Evolutionary conservation across 2,797 vertebrate genomes (phyloP).

Genomic region (Spheniscus humboldti): DNA sequence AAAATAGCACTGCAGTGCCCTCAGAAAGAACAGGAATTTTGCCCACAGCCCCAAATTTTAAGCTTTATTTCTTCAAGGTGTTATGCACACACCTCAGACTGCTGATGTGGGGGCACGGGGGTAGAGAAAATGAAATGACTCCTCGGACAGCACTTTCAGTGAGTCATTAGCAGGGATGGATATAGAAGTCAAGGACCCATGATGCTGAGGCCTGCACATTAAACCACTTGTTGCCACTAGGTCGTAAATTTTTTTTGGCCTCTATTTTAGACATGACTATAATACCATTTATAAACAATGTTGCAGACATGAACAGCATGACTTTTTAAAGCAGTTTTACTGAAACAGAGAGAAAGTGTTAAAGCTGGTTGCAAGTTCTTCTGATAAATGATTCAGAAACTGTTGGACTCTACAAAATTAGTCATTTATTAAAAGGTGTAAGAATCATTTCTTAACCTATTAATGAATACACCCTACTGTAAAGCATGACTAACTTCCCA

Average conservation of each 20-base stretch:
- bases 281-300: not conserved
- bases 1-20: not conserved
- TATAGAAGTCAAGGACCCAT: not conserved
- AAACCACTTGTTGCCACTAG: not conserved
- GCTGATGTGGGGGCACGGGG: too few relatives aligned
- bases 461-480: constrained; percentile 28
- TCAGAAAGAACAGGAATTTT: not conserved
- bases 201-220: not conserved
- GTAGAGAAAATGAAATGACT: not conserved
- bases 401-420: constrained; percentile 5
- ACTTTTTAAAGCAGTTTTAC: not conserved
- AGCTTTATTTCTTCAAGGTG: not conserved
- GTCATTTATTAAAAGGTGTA: constrained; percentile 36
- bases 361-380: not conserved
- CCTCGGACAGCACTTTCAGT: not conserved
- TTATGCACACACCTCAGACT: not conserved
- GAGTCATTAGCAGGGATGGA: not conserved
- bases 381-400: constrained; percentile 29
- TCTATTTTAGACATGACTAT: not conserved
- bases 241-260: not conserved
- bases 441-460: constrained; percentile 44
- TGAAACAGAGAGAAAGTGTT: not conserved
- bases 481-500: constrained; percentile 30
- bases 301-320: not conserved
- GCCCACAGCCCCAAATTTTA: not conserved